A percentile compares a stretch with the other conserved stretches of the same genome.
These are phyloP conservation scores for Brachyhypopomus occidentalis DNA, from an alignment of 2,113 vertebrate species.

Conservation along the genomic window DNA sequence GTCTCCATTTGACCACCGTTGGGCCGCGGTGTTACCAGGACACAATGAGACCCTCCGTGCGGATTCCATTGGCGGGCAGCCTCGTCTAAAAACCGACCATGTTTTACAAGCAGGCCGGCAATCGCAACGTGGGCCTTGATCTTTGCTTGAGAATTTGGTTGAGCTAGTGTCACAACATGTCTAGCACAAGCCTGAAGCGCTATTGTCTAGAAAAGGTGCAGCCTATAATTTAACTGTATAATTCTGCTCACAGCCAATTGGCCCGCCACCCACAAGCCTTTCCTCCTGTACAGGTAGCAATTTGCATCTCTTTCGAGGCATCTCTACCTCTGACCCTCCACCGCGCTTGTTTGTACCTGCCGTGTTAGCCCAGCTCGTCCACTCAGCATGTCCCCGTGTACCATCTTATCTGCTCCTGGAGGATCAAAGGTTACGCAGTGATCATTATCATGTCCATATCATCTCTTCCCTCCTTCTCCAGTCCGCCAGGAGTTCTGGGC, in stretches of 20 bases:
- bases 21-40: background rate
- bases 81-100: too few species aligned
- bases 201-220: slow-evolving; percentile 28
- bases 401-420: slow-evolving; percentile 68
- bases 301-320: slow-evolving; percentile 57
- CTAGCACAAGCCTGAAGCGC: background rate
- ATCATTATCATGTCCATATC: slow-evolving; percentile 74
- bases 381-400: slow-evolving; percentile 76
- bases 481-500: slow-evolving; percentile 61
- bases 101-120: background rate
- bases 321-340: slow-evolving; percentile 44
- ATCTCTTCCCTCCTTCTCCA: slow-evolving; percentile 67
- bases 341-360: slow-evolving; percentile 78
- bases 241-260: slow-evolving; percentile 31
- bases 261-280: slow-evolving; percentile 44
- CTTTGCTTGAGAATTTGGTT: background rate
- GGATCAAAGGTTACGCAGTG: slow-evolving; percentile 75
- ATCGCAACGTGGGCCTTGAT: background rate
- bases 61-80: background rate
- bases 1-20: background rate
- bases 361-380: slow-evolving; percentile 72
- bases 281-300: slow-evolving; percentile 46
- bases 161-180: background rate
- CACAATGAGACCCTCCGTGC: background rate
- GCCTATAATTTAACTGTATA: slow-evolving; percentile 21